Evolutionary conservation across 2,113 vertebrate genomes (phyloP).

Genomic region (Periophthalmus modestus): DNA sequence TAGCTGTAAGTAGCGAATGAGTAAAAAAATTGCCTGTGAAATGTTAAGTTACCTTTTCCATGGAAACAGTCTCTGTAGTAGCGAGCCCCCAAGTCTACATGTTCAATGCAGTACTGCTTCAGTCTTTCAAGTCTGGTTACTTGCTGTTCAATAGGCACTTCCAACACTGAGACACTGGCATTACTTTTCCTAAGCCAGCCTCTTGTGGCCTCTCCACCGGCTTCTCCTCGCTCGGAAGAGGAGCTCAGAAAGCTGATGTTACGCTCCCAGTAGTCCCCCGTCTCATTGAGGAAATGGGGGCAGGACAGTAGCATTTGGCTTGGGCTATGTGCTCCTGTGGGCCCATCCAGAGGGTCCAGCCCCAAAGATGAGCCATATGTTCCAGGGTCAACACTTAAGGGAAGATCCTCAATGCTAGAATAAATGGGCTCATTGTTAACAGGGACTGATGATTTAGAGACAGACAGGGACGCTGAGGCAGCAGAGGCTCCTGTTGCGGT

Average conservation of each 20-base stretch:
- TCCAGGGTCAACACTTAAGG: slow-evolving; percentile 40
- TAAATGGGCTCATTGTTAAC: slow-evolving; percentile 76
- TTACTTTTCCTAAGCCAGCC: slow-evolving; percentile 80
- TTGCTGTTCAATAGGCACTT: slow-evolving; percentile 82
- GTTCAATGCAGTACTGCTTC: slow-evolving; percentile 87
- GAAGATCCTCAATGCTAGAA: slow-evolving; percentile 85
- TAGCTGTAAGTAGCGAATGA: slow-evolving; percentile 4
- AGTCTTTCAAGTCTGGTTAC: slow-evolving; percentile 76
- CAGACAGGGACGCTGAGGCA: slow-evolving; percentile 77
- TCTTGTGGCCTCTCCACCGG: slow-evolving; percentile 35
- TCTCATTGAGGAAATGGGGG: slow-evolving; percentile 93
- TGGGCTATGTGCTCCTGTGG: slow-evolving; percentile 58
- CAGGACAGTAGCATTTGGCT: slow-evolving; percentile 88
- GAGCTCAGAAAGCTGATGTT: slow-evolving; percentile 87
- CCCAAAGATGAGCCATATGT: slow-evolving; percentile 54
- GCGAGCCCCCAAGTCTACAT: slow-evolving; percentile 88
- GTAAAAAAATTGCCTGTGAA: slow-evolving; percentile 14
- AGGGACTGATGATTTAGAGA: slow-evolving; percentile 57
- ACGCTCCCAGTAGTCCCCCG: slow-evolving; percentile 81
- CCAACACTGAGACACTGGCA: slow-evolving; percentile 86
- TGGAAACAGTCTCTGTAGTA: slow-evolving; percentile 92
- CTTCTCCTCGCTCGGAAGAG: slow-evolving; percentile 58
- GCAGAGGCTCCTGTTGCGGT: slow-evolving; percentile 92
- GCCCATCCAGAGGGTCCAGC: slow-evolving; percentile 75
- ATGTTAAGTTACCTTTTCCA: slow-evolving; percentile 75